Conservation (phyloP, 2,797 vertebrate genomes). For the Peromyscus melanophrys region DNA sequence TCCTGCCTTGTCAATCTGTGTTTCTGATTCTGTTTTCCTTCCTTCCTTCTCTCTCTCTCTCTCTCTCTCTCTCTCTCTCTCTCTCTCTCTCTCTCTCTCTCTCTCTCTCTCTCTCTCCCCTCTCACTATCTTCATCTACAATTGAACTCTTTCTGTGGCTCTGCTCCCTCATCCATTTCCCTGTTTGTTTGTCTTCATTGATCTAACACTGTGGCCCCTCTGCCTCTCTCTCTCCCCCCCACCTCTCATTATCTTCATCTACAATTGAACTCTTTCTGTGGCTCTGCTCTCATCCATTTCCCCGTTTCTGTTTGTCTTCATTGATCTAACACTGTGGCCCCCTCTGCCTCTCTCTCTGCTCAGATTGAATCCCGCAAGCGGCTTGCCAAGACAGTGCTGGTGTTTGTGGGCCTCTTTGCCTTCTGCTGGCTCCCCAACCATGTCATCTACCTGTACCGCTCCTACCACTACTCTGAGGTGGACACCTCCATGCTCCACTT, state of each 20-base stretch:
- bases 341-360: conserved; percentile 27
- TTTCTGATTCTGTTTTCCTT: neutral
- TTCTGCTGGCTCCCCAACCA: conserved; percentile 98
- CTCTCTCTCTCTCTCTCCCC: neutral
- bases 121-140: neutral
- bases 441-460: conserved; percentile 96
- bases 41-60: neutral
- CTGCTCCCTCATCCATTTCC: neutral
- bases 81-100: neutral
- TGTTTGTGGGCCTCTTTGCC: conserved; percentile 97
- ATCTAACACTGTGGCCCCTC: neutral
- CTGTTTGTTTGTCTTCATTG: neutral
- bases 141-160: neutral
- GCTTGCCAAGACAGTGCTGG: conserved; percentile 96
- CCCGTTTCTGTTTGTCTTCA: neutral
- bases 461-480: conserved; percentile 96
- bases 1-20: neutral
- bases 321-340: neutral
- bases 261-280: conserved; percentile 4
- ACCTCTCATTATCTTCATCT: neutral
- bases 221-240: neutral
- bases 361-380: conserved; percentile 97
- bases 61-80: neutral
- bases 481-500: conserved; percentile 96
- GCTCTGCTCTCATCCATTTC: neutral